These are phyloP conservation scores for Scortum barcoo DNA, from an alignment of 2,113 vertebrate genomes.

Conservation along the genomic window DNA sequence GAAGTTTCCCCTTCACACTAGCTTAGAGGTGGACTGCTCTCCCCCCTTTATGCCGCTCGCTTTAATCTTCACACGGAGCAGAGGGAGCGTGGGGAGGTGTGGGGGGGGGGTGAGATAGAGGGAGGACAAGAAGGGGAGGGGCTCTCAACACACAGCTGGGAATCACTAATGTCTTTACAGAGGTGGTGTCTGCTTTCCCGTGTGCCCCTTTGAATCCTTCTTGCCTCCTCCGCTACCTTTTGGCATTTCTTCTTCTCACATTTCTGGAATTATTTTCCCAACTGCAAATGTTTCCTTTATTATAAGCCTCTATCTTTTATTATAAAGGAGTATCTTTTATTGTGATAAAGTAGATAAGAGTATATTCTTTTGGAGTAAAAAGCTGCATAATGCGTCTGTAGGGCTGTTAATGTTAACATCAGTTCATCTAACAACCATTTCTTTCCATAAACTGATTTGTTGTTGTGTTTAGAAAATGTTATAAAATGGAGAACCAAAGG, in stretches of 20 bases:
- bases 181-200: slow-evolving; percentile 42
- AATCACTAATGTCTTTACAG: slow-evolving; percentile 65
- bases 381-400: not conserved
- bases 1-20: slow-evolving; percentile 85
- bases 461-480: not conserved
- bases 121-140: slow-evolving; percentile 46
- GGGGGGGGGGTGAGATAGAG: slow-evolving; percentile 45
- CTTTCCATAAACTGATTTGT: not conserved
- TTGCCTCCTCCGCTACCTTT: not conserved
- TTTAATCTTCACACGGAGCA: slow-evolving; percentile 73
- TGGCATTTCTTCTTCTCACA: not conserved
- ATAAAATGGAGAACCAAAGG: not conserved
- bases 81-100: slow-evolving; percentile 50
- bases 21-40: slow-evolving; percentile 80
- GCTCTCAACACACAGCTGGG: slow-evolving; percentile 60
- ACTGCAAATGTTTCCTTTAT: not conserved
- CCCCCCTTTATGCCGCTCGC: slow-evolving; percentile 54
- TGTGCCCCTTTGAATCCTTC: slow-evolving; percentile 18
- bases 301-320: not conserved
- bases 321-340: not conserved
- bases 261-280: not conserved
- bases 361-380: not conserved
- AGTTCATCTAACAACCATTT: not conserved
- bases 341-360: not conserved
- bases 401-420: not conserved